Evolutionary conservation across 1,140 invertebrate genomes (phyloP), one percentile per base, ranked within the genome.

Genomic region (Melipona quadrifasciata): DNA sequence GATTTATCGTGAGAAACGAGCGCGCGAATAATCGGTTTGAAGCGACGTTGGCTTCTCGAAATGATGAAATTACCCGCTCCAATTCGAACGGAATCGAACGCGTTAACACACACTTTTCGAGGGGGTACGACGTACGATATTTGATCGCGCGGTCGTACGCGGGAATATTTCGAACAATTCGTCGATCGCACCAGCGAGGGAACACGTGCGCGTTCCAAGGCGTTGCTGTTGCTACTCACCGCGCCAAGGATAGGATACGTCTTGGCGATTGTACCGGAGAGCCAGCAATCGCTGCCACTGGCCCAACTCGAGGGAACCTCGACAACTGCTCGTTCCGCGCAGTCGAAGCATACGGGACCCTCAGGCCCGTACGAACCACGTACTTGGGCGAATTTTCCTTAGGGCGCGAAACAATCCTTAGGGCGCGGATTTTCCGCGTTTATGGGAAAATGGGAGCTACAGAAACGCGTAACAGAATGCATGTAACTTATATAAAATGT

Each of bases 241-340:
- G 77, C 82, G 67, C 67, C 81, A 84, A 76, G 90, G 89, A 81
- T 85, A 87, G 87, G 90, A 47, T 47, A 47, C 39, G 39, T 47
- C 88, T 87, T 87, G 86, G 87, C 90, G 92, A 90, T 93, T 90
- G 89, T 87, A 88, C 90, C 75, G 89, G 90, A 86, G 78, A 90
- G 90, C 27, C 55, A 91, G 89, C 90, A 89, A 92, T 92, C 90
- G 91, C 89, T 92, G 88, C 93, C 91, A 93, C 93, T 93, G 91
- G 92, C 91, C 92, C 89, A 91, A 91, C 92, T 92, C 89, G 55
- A 90, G 93, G 91, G 89, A 94, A 92, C 89, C 91, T 90, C 90
- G 89, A 87, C 88, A 73, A 88, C 90, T 87, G 86, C 86, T 88
- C 86, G 90, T 87, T 92, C 90, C 89, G 85, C 87, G 89, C 90